phyloP scores from a whole-genome alignment of 2,888 invertebrate species.

The Nomada ferruginata region DNA sequence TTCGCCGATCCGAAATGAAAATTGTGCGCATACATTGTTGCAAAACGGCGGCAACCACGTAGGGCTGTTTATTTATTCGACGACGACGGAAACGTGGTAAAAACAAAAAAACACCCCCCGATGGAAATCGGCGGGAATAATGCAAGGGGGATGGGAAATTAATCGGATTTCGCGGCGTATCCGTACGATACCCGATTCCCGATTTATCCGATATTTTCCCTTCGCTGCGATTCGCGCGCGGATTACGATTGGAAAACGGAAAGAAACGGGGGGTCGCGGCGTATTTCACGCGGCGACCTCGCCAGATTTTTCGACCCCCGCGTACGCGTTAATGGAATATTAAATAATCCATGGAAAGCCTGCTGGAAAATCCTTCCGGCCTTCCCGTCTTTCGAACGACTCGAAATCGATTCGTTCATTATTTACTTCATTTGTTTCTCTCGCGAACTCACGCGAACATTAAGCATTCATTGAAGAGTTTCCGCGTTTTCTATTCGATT shows the following conservation, averaged over 20 bases:
- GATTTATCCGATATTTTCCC: slow-evolving; percentile 58
- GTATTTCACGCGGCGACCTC: slow-evolving; percentile 40
- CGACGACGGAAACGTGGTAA: background rate
- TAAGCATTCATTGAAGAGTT: no score
- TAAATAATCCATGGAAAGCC: slow-evolving; percentile 32
- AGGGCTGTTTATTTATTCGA: slow-evolving; percentile 4
- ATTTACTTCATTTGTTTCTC: no score
- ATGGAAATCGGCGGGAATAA: slow-evolving; percentile 45
- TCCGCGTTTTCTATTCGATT: no score
- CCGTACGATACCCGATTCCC: slow-evolving; percentile 52
- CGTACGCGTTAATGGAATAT: slow-evolving; percentile 54
- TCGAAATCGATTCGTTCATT: no score
- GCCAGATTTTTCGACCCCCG: slow-evolving; percentile 25
- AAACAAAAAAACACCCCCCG: background rate
- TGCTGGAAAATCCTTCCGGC: background rate
- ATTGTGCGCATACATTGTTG: no score
- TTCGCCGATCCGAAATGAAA: no score
- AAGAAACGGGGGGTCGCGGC: slow-evolving; percentile 15
- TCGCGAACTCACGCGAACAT: no score
- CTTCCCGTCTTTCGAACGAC: no score
- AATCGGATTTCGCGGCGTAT: slow-evolving; percentile 51
- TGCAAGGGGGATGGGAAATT: slow-evolving; percentile 48
- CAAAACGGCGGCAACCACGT: no score
- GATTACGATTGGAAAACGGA: slow-evolving; percentile 22
- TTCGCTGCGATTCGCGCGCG: slow-evolving; percentile 33